Conservation (phyloP, 2,888 invertebrate genomes). For the Cantharis lateralis region DNA sequence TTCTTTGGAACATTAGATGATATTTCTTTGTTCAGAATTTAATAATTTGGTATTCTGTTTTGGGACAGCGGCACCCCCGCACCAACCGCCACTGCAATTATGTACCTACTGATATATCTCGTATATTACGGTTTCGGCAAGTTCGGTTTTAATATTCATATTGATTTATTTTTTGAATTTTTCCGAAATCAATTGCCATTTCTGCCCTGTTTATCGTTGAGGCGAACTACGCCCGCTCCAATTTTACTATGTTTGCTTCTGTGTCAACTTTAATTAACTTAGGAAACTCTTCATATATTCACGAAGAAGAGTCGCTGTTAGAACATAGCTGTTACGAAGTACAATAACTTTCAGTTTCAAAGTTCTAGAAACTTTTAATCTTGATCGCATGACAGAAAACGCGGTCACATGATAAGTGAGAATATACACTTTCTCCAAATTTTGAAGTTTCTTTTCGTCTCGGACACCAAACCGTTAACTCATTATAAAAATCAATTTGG, state of each 20-base stretch:
- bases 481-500: not conserved
- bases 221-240: no score
- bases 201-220: no score
- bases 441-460: not conserved
- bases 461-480: not conserved
- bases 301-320: not conserved
- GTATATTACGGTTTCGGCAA: no score
- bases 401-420: not conserved
- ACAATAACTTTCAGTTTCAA: not conserved
- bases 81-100: no score
- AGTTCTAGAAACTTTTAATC: not conserved
- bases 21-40: not conserved
- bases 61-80: no score
- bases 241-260: not conserved
- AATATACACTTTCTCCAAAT: not conserved
- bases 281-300: not conserved
- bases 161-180: no score
- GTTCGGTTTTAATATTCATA: no score
- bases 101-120: no score
- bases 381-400: not conserved
- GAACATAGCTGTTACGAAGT: not conserved
- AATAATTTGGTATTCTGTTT: no score
- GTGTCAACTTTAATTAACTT: not conserved
- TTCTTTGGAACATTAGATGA: not conserved
- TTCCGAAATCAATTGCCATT: no score